These are phyloP conservation scores for Vombatus ursinus DNA, from an alignment of 2,113 vertebrate species.

Conservation along the genomic window DNA sequence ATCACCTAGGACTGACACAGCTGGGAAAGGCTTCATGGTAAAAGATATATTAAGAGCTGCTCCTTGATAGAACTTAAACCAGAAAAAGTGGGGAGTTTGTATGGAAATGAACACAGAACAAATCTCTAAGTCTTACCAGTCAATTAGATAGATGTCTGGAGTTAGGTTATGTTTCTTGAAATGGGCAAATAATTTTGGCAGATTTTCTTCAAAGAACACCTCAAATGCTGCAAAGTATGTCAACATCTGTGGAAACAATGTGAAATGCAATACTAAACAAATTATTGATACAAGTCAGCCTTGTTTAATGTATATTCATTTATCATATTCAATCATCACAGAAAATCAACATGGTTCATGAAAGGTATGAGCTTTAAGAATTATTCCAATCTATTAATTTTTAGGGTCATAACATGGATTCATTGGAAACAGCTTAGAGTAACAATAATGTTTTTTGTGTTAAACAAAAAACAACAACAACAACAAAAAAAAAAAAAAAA, in stretches of 20 bases:
- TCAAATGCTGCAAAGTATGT: constrained; percentile 98
- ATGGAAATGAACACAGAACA: background rate
- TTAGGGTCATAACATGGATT: background rate
- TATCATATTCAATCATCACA: background rate
- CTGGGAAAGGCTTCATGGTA: background rate
- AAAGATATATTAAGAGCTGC: too few relatives aligned
- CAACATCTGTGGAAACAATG: constrained; percentile 89
- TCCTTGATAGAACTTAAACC: background rate
- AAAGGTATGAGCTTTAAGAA: background rate
- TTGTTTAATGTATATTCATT: background rate
- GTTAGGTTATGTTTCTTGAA: constrained; percentile 97
- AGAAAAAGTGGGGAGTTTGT: background rate
- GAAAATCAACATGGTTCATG: background rate
- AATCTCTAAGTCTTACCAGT: constrained; percentile 89
- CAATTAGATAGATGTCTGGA: constrained; percentile 98
- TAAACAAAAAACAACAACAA: background rate
- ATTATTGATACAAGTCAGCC: background rate
- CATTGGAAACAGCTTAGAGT: background rate
- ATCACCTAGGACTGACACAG: fast-evolving
- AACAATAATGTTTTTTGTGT: background rate
- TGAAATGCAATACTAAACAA: background rate
- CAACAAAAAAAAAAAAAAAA: background rate
- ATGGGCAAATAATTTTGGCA: constrained; percentile 98
- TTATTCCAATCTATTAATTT: background rate
- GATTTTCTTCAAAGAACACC: constrained; percentile 98